Evolutionary conservation across 1,140 invertebrate genomes (phyloP), one percentile per base, ranked within the genome.

Genomic region (Formica selysi): DNA sequence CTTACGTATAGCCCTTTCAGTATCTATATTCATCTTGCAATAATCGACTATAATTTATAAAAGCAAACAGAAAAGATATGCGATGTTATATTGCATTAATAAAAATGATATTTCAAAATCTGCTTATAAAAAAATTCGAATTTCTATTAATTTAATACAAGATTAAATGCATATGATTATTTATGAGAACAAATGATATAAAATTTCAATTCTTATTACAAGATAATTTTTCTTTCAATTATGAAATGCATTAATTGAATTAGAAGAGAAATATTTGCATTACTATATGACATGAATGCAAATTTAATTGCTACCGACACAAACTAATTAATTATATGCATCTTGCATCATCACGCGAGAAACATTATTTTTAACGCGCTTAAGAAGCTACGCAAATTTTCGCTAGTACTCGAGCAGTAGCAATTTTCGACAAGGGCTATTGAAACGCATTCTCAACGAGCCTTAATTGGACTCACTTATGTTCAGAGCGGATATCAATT

Each of bases 391-490:
- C 41, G n/a, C 19, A 64, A 71, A 62, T 85, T 83, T 83, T 78
- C 48, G 36, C 7, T 54, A 16, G n/a, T 51, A 22, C 13, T 19
- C 7, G 29, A 22, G 36, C 22, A 26, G 36, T 2, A n/a, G 19
- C 70, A 26, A 44, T 44, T 48, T 48, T 70, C 62, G 67, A 76
- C 57, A 44, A 76, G 67, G 44, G 19, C 61, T 73, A 62, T 84
- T 83, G 83, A 80, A 90, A 84, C 86, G 62, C 36, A 71, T 85
- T 89, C 65, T 80, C 90, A 92, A 92, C 88, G 88, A 92, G 86
- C 87, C 73, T 85, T 92, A 92, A 92, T 92, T 92, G 88, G 80
- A 74, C 88, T 76, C 91, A 7, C 36, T 90, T 44, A 73, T 85
- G 74, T 73, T 73, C 61, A 78, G 41, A 73, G 44, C 64, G 79